Conservation (phyloP, 2,888 invertebrate species). For the Zonitis immaculata region DNA sequence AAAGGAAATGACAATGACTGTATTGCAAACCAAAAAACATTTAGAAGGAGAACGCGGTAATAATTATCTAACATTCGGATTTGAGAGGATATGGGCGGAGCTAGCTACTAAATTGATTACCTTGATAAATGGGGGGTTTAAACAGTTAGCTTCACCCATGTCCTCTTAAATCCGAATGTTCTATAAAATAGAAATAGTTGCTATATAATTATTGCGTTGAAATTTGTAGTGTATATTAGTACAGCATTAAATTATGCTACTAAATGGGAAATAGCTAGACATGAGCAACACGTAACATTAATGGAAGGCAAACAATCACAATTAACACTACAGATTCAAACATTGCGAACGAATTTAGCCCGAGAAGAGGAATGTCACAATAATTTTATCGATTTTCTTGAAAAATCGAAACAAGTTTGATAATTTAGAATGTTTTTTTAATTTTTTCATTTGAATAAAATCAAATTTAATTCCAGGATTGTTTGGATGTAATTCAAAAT, state of each 20-base stretch:
- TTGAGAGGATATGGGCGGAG: no score
- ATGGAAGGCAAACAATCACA: background rate
- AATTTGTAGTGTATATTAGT: background rate
- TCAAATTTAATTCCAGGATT: background rate
- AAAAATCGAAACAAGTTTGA: background rate
- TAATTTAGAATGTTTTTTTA: background rate
- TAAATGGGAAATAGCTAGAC: conserved; percentile 4
- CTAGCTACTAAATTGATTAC: no score
- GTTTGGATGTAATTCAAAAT: conserved; percentile 2
- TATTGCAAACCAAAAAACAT: background rate
- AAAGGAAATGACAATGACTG: no score
- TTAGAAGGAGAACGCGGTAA: background rate
- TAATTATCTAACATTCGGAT: no score
- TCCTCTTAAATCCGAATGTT: no score
- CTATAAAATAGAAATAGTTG: no score
- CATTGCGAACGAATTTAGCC: background rate
- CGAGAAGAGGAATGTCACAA: background rate
- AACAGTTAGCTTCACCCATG: no score
- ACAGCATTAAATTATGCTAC: background rate
- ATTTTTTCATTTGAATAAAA: background rate
- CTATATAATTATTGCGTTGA: no score
- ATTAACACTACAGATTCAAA: background rate
- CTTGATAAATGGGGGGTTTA: no score
- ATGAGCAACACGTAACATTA: conserved; percentile 1
- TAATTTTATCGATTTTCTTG: background rate